These are phyloP conservation scores for Drosophila repletoides DNA, from an alignment of 1,140 invertebrate species.

Conservation along the genomic window DNA sequence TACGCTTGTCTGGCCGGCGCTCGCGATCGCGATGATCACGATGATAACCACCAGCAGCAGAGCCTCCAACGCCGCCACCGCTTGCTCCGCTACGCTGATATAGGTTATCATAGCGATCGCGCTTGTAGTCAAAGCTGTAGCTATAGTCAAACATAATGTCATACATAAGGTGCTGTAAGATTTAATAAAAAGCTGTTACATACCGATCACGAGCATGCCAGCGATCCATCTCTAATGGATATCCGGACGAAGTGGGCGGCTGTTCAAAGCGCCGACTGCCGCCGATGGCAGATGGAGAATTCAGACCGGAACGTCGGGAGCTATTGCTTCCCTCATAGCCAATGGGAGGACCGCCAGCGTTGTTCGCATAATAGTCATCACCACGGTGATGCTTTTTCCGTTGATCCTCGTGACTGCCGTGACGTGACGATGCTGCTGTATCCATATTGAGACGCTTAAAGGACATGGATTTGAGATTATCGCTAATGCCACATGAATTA, in stretches of 20 bases:
- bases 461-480: slow-evolving; percentile 66
- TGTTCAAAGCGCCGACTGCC: slow-evolving; percentile 54
- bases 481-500: slow-evolving; percentile 49
- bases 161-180: too few species aligned
- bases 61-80: slow-evolving; percentile 27
- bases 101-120: slow-evolving; percentile 70
- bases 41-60: slow-evolving; percentile 54
- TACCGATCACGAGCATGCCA: slow-evolving; percentile 74
- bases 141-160: slow-evolving; percentile 26
- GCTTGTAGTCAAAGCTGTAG: slow-evolving; percentile 71
- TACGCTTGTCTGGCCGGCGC: slow-evolving; percentile 84
- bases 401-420: slow-evolving; percentile 61
- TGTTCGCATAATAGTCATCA: slow-evolving; percentile 55
- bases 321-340: slow-evolving; percentile 49
- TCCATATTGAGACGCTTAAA: slow-evolving; percentile 74
- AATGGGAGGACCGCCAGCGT: slow-evolving; percentile 25
- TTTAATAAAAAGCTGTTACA: too few species aligned
- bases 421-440: slow-evolving; percentile 2
- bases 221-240: slow-evolving; percentile 55
- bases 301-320: slow-evolving; percentile 49
- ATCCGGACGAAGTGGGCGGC: slow-evolving; percentile 43
- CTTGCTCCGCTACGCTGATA: slow-evolving; percentile 53
- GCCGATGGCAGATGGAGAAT: slow-evolving; percentile 50
- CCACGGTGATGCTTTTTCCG: slow-evolving; percentile 68
- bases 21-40: slow-evolving; percentile 84